Percentiles rank a stretch among this genome's conserved stretches.
Conservation (phyloP, 30 jellyfish, hydroid and myxozoan species). For the Chironex yamaguchii region DNA sequence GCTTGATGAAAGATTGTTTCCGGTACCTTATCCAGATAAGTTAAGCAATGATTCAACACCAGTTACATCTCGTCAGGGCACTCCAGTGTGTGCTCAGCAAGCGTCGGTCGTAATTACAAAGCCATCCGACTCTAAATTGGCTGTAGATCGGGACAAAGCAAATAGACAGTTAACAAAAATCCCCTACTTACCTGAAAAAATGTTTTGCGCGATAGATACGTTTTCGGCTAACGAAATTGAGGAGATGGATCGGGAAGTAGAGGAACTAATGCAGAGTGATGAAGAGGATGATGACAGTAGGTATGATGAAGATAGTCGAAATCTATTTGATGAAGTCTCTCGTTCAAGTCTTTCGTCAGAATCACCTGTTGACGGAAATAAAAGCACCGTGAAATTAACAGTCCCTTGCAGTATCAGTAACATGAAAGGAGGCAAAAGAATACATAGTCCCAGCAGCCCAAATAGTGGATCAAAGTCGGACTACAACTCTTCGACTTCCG, state of each 20-base stretch:
- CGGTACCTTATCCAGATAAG: slow-evolving; percentile 62
- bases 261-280: slow-evolving; percentile 83
- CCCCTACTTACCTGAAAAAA: slow-evolving; percentile 65
- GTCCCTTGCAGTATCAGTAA: too few species aligned
- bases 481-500: background rate
- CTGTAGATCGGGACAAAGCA: background rate
- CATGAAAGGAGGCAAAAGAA: background rate
- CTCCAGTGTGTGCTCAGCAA: slow-evolving; percentile 67
- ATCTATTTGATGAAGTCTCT: slow-evolving; percentile 69
- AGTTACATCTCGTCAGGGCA: slow-evolving; percentile 77
- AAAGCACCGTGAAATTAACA: background rate
- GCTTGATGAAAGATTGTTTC: slow-evolving; percentile 91
- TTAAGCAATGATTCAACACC: slow-evolving; percentile 66
- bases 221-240: slow-evolving; percentile 86
- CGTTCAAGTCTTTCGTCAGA: slow-evolving; percentile 51
- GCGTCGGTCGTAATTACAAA: background rate
- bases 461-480: background rate
- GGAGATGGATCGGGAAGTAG: slow-evolving; percentile 97
- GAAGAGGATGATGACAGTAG: slow-evolving; percentile 41
- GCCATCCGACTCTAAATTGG: background rate
- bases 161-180: background rate
- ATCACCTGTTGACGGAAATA: slow-evolving; percentile 32
- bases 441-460: background rate
- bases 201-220: slow-evolving; percentile 58
- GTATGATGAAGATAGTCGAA: slow-evolving; percentile 33